Conservation (phyloP, 2,888 invertebrate species). For the Tenthredo mesomela region DNA sequence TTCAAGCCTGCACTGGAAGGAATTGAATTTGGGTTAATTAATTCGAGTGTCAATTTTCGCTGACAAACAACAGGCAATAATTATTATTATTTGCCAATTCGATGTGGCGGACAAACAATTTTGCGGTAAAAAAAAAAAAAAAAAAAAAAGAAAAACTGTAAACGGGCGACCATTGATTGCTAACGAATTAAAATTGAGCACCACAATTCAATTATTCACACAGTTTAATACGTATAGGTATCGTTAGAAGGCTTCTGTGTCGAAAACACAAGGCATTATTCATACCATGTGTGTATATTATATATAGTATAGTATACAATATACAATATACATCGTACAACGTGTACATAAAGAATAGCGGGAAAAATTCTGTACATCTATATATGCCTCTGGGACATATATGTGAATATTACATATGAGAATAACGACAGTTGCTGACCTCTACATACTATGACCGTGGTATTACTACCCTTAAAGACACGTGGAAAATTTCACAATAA, state of each 20-base stretch:
- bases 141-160: not conserved
- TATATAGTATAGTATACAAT: not conserved
- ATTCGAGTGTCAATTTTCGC: not conserved
- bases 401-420: conserved; percentile 50
- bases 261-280: not conserved
- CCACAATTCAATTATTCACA: conserved; percentile 4
- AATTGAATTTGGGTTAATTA: not conserved
- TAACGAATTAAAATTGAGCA: conserved; percentile 17
- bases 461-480: conserved; percentile 17
- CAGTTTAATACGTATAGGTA: conserved; percentile 5
- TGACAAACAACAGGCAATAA: not conserved
- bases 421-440: conserved; percentile 23
- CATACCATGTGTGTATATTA: not conserved
- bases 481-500: not conserved
- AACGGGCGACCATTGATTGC: not conserved
- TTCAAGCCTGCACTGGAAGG: not conserved
- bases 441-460: conserved; percentile 16
- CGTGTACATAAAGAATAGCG: not conserved
- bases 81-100: not conserved
- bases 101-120: not conserved
- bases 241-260: conserved; percentile 15
- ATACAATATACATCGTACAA: not conserved
- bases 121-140: not conserved
- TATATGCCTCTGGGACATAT: not conserved
- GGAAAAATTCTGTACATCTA: conserved; percentile 12